Evolutionary conservation across 2,888 invertebrate genomes (phyloP), one percentile per base, ranked within the genome.

Genomic region (Lycia hirtaria): DNA sequence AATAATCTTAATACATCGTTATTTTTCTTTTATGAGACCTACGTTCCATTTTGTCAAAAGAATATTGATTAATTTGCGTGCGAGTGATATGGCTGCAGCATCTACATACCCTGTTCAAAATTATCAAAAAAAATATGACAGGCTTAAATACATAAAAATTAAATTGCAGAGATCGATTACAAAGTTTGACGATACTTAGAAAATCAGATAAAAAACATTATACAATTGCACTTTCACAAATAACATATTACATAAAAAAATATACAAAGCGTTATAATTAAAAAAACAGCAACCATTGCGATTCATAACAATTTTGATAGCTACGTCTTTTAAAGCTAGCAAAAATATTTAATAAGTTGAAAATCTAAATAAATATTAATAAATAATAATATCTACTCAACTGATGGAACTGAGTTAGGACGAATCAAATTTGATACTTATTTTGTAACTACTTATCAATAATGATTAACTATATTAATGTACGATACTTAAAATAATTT

Each of bases 331-430:
- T 33, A 56, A 24, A 12, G 22, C 12, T 24, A 37, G 45, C 20
- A 14, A 47, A 15, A 48, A 30, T 40, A 41, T 35, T 51, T 14
- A 43, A 20, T 38, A 44, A 24, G 26, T 30, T 32, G 40, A 19
- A 24, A 33, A 26, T 43, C 44, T 30, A 49, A 55, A 45, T 48
- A 55, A 26, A 55, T 44, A 62, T 48, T 7, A 60, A 56, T 60
- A 60, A 60, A 58, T 50, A 54, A 41, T 45, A 28, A 15, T 48
- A 26, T 51, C 30, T 57, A 53, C 33, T 41, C 26, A 47, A 54
- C 24, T 41, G 45, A 37, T 59, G 55, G 41, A 56, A 47, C 20
- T 43, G 43, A 57, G 48, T 57, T 35, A 62, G 19, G 30, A 19
- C 14, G 14, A 38, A 9, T 44, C 56, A 30, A 55, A 52, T 48